phyloP scores from a whole-genome alignment of 2,113 vertebrate species.

The Cebus imitator region DNA sequence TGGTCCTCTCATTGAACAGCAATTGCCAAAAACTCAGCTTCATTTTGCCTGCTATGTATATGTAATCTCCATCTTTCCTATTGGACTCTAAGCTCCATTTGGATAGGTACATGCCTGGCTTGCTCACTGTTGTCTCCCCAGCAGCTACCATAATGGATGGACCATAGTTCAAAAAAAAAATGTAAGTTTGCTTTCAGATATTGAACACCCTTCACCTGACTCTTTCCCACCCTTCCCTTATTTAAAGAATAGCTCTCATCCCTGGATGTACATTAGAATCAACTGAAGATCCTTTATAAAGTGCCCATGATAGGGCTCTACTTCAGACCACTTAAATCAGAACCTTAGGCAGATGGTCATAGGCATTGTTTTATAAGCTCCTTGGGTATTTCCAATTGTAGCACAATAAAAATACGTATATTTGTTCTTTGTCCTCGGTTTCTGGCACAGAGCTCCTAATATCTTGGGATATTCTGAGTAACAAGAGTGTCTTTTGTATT shows the following conservation, averaged over 20 bases:
- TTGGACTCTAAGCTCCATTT: background rate
- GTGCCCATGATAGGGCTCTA: background rate
- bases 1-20: background rate
- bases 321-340: background rate
- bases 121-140: background rate
- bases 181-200: background rate
- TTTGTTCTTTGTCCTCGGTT: background rate
- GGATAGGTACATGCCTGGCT: background rate
- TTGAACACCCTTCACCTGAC: background rate
- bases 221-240: background rate
- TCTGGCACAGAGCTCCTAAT: background rate
- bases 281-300: background rate
- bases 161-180: background rate
- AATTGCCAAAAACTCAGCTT: background rate
- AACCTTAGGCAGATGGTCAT: background rate
- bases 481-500: background rate
- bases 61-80: background rate
- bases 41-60: background rate
- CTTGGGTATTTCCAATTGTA: background rate
- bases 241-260: background rate
- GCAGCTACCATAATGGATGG: background rate
- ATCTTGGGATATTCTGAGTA: background rate
- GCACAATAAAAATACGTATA: background rate
- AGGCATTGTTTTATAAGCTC: background rate
- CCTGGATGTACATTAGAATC: background rate